Percentiles rank a stretch among this genome's conserved stretches.
Evolutionary conservation across 2,888 invertebrate species (phyloP).

Genomic region (Aelia acuminata): DNA sequence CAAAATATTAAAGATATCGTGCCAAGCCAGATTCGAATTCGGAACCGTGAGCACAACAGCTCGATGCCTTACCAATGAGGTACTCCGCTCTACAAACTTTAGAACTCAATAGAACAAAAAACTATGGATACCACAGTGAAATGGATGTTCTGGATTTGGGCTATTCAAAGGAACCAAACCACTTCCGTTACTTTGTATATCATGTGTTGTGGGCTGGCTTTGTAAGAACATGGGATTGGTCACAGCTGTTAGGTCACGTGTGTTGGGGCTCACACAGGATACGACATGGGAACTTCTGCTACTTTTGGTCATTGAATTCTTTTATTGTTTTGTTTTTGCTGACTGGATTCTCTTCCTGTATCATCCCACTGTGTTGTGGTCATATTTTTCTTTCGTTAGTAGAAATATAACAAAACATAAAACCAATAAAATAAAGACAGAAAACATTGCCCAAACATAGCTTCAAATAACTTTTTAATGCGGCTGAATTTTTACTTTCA

Average conservation of each 20-base stretch:
- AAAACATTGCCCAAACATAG: no score
- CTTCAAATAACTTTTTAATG: no score
- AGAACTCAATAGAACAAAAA: no score
- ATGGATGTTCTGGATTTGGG: neutral
- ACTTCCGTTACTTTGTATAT: conserved; percentile 1
- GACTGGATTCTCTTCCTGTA: neutral
- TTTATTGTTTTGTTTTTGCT: neutral
- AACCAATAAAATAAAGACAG: no score
- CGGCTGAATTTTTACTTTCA: no score
- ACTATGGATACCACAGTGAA: neutral
- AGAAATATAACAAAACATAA: neutral
- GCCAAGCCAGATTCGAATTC: no score
- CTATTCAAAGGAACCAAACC: neutral
- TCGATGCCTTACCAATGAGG: no score
- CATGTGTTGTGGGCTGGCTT: neutral
- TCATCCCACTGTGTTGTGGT: neutral
- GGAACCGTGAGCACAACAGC: no score
- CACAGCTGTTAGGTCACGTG: neutral
- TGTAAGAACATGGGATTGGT: neutral
- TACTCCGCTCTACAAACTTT: no score
- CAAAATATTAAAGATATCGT: no score
- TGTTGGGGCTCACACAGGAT: neutral
- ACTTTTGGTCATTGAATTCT: neutral
- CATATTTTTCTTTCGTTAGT: neutral
- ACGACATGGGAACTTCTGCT: neutral